These are phyloP conservation scores for Sebastes steindachneri DNA, from an alignment of 2,797 vertebrate genomes.

Conservation along the genomic window DNA sequence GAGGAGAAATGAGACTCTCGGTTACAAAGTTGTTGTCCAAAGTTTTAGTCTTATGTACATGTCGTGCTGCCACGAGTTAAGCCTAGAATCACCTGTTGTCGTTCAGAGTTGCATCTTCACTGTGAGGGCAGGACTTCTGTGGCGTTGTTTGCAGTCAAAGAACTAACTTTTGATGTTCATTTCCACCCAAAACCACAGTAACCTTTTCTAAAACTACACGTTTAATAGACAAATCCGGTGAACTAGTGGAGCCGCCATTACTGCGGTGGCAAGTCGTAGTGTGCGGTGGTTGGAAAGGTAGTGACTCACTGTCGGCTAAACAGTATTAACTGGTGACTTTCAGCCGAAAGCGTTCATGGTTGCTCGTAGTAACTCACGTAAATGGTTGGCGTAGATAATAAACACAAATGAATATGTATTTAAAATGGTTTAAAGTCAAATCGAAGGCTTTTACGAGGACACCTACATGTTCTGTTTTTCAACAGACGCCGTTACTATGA, in stretches of 20 bases:
- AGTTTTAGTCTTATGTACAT: neutral
- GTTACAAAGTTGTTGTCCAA: neutral
- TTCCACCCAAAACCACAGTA: neutral
- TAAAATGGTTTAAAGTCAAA: too few relatives aligned
- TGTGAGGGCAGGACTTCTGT: neutral
- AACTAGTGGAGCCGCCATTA: fast-evolving
- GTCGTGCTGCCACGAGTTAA: too few relatives aligned
- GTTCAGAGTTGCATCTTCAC: neutral
- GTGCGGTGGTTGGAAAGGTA: fast-evolving
- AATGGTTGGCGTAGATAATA: too few relatives aligned
- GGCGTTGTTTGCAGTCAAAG: neutral
- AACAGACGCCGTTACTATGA: fast-evolving
- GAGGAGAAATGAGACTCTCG: neutral
- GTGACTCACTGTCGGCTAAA: fast-evolving
- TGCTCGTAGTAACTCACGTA: too few relatives aligned
- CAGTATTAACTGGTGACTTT: fast-evolving
- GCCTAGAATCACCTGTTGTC: too few relatives aligned
- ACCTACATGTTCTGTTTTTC: too few relatives aligned
- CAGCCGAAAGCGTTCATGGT: too few relatives aligned
- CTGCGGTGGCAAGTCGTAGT: too few relatives aligned
- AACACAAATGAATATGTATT: too few relatives aligned
- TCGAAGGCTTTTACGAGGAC: too few relatives aligned
- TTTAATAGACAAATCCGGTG: too few relatives aligned
- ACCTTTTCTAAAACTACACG: neutral
- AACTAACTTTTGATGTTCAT: neutral